phyloP scores from a whole-genome alignment of 2,113 vertebrate genomes.

The Aplodontia rufa region DNA sequence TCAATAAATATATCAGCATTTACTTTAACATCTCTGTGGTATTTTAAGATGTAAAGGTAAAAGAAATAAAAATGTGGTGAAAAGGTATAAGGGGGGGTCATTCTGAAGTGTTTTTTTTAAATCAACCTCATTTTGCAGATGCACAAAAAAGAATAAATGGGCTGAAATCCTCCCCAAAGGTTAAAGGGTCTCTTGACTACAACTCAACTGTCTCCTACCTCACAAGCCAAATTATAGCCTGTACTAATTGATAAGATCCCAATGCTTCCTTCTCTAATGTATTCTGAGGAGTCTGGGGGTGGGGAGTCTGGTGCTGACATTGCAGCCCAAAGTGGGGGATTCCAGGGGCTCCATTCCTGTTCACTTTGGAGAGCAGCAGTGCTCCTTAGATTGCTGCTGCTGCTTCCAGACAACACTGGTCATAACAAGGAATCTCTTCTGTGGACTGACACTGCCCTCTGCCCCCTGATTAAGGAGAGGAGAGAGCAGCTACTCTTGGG shows the following conservation, averaged over 20 bases:
- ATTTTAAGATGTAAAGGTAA: slow-evolving; percentile 28
- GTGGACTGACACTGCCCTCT: background rate
- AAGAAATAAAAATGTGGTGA: background rate
- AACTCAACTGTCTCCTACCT: background rate
- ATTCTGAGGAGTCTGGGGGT: background rate
- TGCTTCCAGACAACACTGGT: background rate
- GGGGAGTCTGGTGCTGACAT: background rate
- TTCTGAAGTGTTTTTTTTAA: background rate
- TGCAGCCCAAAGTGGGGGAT: background rate
- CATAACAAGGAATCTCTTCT: background rate
- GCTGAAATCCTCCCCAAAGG: background rate
- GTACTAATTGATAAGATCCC: background rate
- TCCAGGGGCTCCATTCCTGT: background rate
- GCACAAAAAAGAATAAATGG: slow-evolving; percentile 15
- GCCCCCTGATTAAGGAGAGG: background rate
- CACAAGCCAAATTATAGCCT: background rate
- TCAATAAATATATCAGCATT: slow-evolving; percentile 70
- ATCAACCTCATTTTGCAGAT: slow-evolving; percentile 19
- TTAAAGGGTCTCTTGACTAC: background rate
- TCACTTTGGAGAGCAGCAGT: background rate
- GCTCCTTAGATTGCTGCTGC: background rate
- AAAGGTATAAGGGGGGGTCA: background rate
- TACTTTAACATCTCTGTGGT: slow-evolving; percentile 42
- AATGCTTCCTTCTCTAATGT: background rate
- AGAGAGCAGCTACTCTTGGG: background rate